Evolutionary conservation across 2,888 invertebrate species (phyloP), one percentile per base, ranked within the genome.

Genomic region (Mimachlamys varia): DNA sequence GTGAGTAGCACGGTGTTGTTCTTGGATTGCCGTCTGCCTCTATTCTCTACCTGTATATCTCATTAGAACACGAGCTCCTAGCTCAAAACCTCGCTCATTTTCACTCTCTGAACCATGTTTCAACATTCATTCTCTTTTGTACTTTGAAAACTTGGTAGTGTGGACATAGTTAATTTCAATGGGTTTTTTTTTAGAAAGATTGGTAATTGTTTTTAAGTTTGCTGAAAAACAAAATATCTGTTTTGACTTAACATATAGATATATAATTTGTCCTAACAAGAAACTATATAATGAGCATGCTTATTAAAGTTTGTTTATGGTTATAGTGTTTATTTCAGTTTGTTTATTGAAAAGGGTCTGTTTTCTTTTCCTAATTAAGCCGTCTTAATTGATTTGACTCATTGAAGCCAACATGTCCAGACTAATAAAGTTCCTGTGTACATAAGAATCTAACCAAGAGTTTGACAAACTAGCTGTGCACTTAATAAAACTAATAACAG

Each of bases 1-100:
- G 76, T 76, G 76, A 76, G 76, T 76, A 76, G 33, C 76, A 33
- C 76, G 33, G 27, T 76, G 76, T 76, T 76, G 76, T 76, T 33
- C 2, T 76, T 76, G 27, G 76, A 76, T 33, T 76, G 76, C 76
- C 27, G 76, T 76, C 76, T 76, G 33, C 76, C 76, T 76, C 76
- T 76, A 33, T 76, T 33, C 76, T 76, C 76, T 76, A 76, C 33
- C 76, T 76, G 10, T 76, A 33, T 33, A 33, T n/a, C 19, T 19
- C 76, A 76, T 27, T 76, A 76, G 22, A 76, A 12, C 76, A 76
- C 76, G 27, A 12, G 76, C 76, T 0, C 12, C 76, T 76, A 10
- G 76, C 76, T 76, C 27, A 76, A 76, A 33, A 76, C 17, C 76
- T 76, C 0, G 58, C n/a, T 58, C 22, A 58, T 58, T 58, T 33